Evolutionary conservation across 2,797 vertebrate genomes (phyloP).

Genomic region (Echeneis naucrates): DNA sequence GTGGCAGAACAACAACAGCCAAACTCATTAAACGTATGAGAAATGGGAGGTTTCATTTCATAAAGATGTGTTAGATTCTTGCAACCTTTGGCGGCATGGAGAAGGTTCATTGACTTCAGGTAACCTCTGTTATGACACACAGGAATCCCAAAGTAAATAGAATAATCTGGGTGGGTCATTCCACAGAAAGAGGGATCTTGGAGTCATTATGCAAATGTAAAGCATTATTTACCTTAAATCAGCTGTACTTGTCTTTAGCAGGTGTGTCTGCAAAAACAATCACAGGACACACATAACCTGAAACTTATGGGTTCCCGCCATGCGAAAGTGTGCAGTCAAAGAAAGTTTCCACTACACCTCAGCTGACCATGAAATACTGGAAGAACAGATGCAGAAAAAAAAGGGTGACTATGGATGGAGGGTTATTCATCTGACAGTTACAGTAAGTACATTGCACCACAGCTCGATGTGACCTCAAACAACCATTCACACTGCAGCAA

Average conservation of each 20-base stretch:
- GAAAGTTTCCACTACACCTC: neutral
- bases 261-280: neutral
- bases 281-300: neutral
- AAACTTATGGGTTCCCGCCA: neutral
- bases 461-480: slow-evolving; percentile 26
- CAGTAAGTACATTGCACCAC: slow-evolving; percentile 35
- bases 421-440: slow-evolving; percentile 22
- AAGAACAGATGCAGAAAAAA: neutral
- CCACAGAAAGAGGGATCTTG: neutral
- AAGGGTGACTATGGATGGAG: neutral
- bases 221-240: neutral
- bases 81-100: neutral
- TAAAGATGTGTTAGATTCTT: neutral
- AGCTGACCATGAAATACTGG: neutral
- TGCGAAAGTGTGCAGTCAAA: neutral
- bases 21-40: neutral
- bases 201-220: neutral
- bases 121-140: neutral
- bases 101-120: neutral
- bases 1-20: neutral
- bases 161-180: neutral
- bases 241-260: neutral
- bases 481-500: slow-evolving; percentile 65
- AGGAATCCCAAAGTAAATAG: neutral
- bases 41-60: neutral